Base-by-base conservation (phyloP, 2,888 invertebrate genomes). In the Nomada hirtipes region DNA sequence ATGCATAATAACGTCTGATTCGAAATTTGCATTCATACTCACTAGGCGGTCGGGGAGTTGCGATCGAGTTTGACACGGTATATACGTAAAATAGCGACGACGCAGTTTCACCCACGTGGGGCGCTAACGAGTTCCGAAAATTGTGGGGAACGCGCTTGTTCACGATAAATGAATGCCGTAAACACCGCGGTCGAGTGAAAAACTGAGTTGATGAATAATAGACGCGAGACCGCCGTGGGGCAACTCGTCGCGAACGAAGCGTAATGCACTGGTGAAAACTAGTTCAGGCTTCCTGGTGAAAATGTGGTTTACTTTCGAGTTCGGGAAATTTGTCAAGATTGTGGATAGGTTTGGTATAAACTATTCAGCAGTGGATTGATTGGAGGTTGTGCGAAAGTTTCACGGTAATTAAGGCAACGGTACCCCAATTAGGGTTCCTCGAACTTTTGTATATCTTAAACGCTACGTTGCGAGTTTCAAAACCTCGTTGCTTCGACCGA, bases 1-100 rank as follows among this genome's bases (percentile, higher is more conserved):
- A 90, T 90, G 88, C 90, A 90, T 91, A 91, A 89, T 90, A 88
- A 88, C 88, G 85, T 88, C 90, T 86, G 89, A 91, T 89, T 89
- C 83, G 64, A 75, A 87, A 91, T 91, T 90, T 90, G 88, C 90
- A 90, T 91, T 90, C 89, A 85, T 89, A 87, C 84, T 84, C 87
- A 85, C 60, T 57, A 2, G n/a, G 42, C 36, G n/a, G 15, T 55
- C 20, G 53, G 13, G 52, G 79, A 68, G 64, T 63, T 57, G 61
- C 67, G 65, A 67, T 55, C 20, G 20, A 18, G 23, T 55, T 15
- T 26, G 20, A 63, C 29, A 53, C 23, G 29, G 42, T 11, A 15
- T 18, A 44, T 18, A 65, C 68, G 42, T 57, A 68, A 72, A 63
- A 77, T 55, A 9, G 9, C 64, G 60, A 60, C 53, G 64, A 29